Evolutionary conservation across 1,140 invertebrate species (phyloP).

Genomic region (Diabrotica virgifera): DNA sequence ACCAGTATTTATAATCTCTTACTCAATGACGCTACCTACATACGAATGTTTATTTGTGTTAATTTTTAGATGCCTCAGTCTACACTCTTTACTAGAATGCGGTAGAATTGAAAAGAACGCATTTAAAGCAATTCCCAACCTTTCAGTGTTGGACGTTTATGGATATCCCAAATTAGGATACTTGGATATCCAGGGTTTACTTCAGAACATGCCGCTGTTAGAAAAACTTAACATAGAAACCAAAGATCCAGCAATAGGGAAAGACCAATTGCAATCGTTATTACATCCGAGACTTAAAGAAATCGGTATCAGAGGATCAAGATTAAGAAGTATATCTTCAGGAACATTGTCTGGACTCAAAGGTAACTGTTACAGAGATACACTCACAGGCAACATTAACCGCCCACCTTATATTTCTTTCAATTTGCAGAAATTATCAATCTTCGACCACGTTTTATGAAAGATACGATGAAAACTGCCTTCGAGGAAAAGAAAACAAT

Average conservation of each 20-base stretch:
- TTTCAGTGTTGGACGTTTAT: constrained; percentile 67
- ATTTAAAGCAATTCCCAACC: constrained; percentile 68
- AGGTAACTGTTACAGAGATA: constrained; percentile 35
- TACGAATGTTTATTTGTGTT: background rate
- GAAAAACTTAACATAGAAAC: constrained; percentile 79
- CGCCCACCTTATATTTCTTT: too few species aligned
- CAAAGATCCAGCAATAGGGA: constrained; percentile 76
- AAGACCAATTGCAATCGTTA: constrained; percentile 75
- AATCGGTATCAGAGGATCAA: constrained; percentile 70
- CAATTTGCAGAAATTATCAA: too few species aligned
- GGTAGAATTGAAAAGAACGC: constrained; percentile 78
- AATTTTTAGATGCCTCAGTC: constrained; percentile 59
- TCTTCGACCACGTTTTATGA: too few species aligned
- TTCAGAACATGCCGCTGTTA: constrained; percentile 66
- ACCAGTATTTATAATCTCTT: background rate
- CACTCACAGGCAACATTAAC: too few species aligned
- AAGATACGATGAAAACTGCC: too few species aligned
- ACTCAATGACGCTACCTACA: background rate
- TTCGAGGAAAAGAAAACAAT: too few species aligned
- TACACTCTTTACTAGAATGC: constrained; percentile 66
- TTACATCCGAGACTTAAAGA: constrained; percentile 75
- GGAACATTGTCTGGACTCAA: constrained; percentile 80
- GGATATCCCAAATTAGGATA: constrained; percentile 76
- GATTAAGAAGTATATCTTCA: constrained; percentile 74
- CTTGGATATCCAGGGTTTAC: constrained; percentile 76